Conservation (phyloP, 2,888 invertebrate genomes). For the Scaptomyza polygonia region DNA sequence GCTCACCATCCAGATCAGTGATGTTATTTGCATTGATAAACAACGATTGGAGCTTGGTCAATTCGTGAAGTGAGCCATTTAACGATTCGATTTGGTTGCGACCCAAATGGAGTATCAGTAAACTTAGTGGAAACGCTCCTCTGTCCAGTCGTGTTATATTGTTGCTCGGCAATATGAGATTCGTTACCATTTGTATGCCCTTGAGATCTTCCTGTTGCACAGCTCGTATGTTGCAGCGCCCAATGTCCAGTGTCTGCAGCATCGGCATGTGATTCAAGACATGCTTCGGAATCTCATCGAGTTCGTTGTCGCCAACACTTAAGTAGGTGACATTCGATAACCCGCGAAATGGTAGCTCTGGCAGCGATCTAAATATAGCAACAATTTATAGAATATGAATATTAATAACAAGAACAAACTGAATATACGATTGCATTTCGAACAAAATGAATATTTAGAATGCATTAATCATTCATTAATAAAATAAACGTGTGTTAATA, state of each 20-base stretch:
- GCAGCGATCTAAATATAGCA: constrained; percentile 87
- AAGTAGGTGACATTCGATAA: constrained; percentile 90
- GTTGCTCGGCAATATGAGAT: constrained; percentile 90
- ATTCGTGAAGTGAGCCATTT: constrained; percentile 91
- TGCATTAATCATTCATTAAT: too few species aligned
- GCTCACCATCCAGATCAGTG: constrained; percentile 89
- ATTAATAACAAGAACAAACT: constrained; percentile 32
- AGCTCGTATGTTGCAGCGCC: constrained; percentile 90
- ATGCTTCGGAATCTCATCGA: constrained; percentile 90
- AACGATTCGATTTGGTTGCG: constrained; percentile 89
- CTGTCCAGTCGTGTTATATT: constrained; percentile 90
- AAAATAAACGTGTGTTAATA: too few species aligned
- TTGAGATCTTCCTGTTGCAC: constrained; percentile 91
- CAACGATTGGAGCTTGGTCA: constrained; percentile 90
- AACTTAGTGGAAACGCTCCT: constrained; percentile 88
- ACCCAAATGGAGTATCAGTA: constrained; percentile 90
- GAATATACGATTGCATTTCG: too few species aligned
- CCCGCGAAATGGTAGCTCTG: constrained; percentile 90
- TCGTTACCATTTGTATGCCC: constrained; percentile 88
- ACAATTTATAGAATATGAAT: constrained; percentile 27
- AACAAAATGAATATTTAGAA: too few species aligned
- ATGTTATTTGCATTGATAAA: constrained; percentile 92
- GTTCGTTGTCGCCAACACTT: constrained; percentile 91
- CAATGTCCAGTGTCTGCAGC: constrained; percentile 92
- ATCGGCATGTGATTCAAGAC: constrained; percentile 91